Evolutionary conservation across 2,113 vertebrate genomes (phyloP).

Genomic region (Elanoides forficatus): DNA sequence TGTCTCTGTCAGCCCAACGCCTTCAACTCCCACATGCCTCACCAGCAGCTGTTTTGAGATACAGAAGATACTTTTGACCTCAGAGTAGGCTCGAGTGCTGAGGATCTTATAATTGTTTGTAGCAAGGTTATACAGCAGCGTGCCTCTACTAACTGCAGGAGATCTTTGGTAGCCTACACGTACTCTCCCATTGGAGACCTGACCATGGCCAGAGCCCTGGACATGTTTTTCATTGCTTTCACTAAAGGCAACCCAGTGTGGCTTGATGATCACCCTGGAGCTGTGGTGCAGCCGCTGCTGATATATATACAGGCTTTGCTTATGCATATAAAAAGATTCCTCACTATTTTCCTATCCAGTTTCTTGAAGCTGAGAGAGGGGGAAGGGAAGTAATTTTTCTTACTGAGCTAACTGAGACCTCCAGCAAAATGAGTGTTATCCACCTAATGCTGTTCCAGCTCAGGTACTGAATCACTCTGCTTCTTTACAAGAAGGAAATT

Average conservation of each 20-base stretch:
- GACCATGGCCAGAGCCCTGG: no score
- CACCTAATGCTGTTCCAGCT: neutral
- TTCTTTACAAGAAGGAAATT: neutral
- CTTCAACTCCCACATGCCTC: neutral
- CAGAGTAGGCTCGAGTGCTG: rapidly evolving
- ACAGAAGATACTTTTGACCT: neutral
- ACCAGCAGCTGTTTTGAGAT: neutral
- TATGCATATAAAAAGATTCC: neutral
- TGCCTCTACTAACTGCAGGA: neutral
- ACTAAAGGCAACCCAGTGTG: neutral
- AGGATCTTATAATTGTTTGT: neutral
- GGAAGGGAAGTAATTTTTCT: neutral
- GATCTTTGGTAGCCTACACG: rapidly evolving
- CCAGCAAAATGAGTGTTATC: neutral
- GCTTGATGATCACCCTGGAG: neutral
- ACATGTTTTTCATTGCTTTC: neutral
- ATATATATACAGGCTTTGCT: neutral
- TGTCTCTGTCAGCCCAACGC: neutral
- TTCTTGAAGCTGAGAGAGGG: neutral
- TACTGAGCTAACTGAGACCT: neutral
- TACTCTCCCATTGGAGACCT: neutral
- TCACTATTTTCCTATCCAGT: neutral
- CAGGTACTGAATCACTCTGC: neutral
- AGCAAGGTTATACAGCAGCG: neutral
- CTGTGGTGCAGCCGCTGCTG: neutral